Evolutionary conservation across 2,888 invertebrate genomes (phyloP).

Genomic region (Baronia brevicornis): DNA sequence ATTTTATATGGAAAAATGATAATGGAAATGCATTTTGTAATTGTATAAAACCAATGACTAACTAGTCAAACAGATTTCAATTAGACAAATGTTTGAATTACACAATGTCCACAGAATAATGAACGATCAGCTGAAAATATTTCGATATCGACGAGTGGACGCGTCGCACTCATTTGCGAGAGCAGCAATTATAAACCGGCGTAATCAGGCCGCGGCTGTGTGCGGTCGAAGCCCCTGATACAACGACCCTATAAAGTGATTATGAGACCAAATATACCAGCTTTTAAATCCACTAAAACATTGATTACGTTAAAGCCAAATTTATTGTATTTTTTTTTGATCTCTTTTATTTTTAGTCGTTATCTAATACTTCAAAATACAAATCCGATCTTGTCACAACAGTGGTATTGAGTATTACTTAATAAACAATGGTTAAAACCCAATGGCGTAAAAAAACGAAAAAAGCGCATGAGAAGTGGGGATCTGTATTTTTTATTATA

Average conservation of each 20-base stretch:
- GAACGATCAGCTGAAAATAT: constrained; percentile 63
- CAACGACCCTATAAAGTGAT: constrained; percentile 33
- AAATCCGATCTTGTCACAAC: no score
- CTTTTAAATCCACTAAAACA: constrained; percentile 18
- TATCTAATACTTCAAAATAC: no score
- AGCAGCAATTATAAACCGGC: constrained; percentile 61
- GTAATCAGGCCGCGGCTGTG: constrained; percentile 54
- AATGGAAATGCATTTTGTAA: constrained; percentile 14
- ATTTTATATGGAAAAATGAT: constrained; percentile 15
- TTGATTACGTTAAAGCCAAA: constrained; percentile 14
- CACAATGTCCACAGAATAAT: constrained; percentile 70
- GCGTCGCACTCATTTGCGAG: constrained; percentile 62
- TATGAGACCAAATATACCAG: constrained; percentile 25
- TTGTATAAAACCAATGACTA: constrained; percentile 25
- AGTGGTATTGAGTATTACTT: no score
- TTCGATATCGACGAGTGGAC: constrained; percentile 49
- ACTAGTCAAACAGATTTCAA: constrained; percentile 39
- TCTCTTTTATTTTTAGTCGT: no score
- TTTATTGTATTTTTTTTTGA: no score
- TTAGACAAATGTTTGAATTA: constrained; percentile 53
- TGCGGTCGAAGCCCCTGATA: constrained; percentile 34
- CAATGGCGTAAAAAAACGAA: no score
- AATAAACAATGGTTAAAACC: no score
- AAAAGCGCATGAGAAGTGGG: no score
- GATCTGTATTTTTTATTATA: no score